These are phyloP conservation scores for Glaucopsyche alexis DNA, from an alignment of 2,888 invertebrate species.

Conservation along the genomic window DNA sequence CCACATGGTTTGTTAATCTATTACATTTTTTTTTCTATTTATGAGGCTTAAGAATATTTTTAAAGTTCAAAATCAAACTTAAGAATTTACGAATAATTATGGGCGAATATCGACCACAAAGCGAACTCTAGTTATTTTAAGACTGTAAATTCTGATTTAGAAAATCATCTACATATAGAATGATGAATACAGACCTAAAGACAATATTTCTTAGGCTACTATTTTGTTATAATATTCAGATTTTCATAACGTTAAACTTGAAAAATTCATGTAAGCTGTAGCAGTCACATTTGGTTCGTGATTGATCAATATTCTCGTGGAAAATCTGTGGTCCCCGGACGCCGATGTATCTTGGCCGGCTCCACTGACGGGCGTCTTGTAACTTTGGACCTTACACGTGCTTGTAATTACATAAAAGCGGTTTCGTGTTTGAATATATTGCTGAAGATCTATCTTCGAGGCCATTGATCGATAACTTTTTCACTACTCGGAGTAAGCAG, in stretches of 20 bases:
- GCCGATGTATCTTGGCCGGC: constrained; percentile 71
- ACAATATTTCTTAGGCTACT: too few relatives aligned
- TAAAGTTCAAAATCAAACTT: too few relatives aligned
- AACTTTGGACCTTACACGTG: constrained; percentile 15
- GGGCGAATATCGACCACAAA: too few relatives aligned
- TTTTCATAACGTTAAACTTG: constrained; percentile 3
- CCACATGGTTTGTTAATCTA: too few relatives aligned
- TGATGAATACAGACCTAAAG: too few relatives aligned
- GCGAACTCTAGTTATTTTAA: too few relatives aligned
- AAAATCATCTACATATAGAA: too few relatives aligned
- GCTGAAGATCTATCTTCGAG: background rate
- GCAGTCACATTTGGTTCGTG: constrained; percentile 33
- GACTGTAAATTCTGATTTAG: too few relatives aligned
- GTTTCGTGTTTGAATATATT: constrained; percentile 1
- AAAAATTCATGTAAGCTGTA: background rate
- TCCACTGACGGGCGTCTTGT: constrained; percentile 36
- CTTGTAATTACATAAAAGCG: background rate
- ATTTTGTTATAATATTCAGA: background rate
- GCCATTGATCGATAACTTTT: background rate
- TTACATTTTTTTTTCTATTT: too few relatives aligned
- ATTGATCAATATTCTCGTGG: constrained; percentile 60
- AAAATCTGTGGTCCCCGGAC: constrained; percentile 73
- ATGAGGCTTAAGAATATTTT: too few relatives aligned
- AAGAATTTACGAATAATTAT: too few relatives aligned
- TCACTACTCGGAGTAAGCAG: too few relatives aligned